A percentile compares a stretch with the other conserved stretches of the same genome.
These are phyloP conservation scores for Chondrilla cf. caribensis DNA, from an alignment of 37 sponge, comb jelly and placozoan genomes.

Conservation along the genomic window DNA sequence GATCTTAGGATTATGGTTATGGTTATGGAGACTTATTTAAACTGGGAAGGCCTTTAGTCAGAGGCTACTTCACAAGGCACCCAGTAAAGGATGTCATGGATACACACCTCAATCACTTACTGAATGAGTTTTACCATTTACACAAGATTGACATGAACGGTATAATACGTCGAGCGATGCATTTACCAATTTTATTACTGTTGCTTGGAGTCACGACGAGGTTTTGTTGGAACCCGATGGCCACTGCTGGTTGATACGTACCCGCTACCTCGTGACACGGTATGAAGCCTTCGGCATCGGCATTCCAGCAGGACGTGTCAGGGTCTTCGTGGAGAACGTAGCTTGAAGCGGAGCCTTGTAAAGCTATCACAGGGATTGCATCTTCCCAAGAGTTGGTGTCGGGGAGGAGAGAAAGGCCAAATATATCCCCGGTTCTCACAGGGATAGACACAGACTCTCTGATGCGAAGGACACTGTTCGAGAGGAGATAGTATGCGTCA, in stretches of 20 bases:
- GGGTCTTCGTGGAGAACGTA: not conserved
- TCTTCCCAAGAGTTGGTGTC: not conserved
- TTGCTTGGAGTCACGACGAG: too few species aligned
- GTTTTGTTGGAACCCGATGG: not conserved
- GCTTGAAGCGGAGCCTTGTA: not conserved
- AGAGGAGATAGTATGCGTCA: not conserved
- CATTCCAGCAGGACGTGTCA: not conserved
- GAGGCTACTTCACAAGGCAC: too few species aligned
- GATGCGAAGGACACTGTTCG: not conserved
- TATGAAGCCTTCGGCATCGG: not conserved
- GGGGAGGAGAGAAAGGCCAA: not conserved
- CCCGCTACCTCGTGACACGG: not conserved
- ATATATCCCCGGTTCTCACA: not conserved
- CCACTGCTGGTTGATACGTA: not conserved
- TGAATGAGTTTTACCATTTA: too few species aligned
- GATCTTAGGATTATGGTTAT: too few species aligned
- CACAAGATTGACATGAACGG: too few species aligned
- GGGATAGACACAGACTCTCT: not conserved
- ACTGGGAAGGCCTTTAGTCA: too few species aligned
- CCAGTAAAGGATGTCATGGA: too few species aligned
- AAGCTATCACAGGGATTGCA: not conserved
- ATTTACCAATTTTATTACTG: too few species aligned
- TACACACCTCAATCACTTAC: too few species aligned
- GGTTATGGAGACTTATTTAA: too few species aligned
- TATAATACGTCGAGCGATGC: too few species aligned